These are phyloP conservation scores for Acanthornis magna DNA, from an alignment of 2,797 vertebrate species.

Conservation along the genomic window DNA sequence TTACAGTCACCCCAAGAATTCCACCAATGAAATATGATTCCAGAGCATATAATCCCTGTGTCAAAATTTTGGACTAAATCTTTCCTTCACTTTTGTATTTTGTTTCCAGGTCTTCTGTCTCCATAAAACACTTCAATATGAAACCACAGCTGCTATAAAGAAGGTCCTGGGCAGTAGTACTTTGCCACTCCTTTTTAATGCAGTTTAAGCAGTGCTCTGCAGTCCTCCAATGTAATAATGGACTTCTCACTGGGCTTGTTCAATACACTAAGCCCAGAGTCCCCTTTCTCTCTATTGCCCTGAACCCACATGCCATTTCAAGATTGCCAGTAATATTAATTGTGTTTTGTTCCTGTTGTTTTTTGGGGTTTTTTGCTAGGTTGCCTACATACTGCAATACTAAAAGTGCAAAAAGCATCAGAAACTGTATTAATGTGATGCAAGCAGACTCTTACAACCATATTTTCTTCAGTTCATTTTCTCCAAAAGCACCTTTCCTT, in stretches of 20 bases:
- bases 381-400: background rate
- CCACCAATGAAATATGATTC: background rate
- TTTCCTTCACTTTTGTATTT: background rate
- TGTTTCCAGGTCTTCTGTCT: background rate
- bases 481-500: background rate
- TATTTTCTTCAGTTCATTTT: background rate
- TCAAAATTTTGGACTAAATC: background rate
- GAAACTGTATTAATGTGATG: background rate
- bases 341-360: accelerated
- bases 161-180: background rate
- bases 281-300: background rate
- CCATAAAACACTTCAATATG: background rate
- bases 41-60: background rate
- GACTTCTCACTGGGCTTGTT: background rate
- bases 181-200: background rate
- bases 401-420: background rate
- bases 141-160: background rate
- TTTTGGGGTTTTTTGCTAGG: background rate
- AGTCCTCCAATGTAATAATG: background rate
- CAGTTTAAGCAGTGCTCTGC: background rate
- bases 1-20: background rate
- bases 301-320: background rate
- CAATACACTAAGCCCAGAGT: background rate
- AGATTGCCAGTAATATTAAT: background rate
- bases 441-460: background rate